Evolutionary conservation across 2,113 vertebrate species (phyloP).

Genomic region (Carassius auratus): DNA sequence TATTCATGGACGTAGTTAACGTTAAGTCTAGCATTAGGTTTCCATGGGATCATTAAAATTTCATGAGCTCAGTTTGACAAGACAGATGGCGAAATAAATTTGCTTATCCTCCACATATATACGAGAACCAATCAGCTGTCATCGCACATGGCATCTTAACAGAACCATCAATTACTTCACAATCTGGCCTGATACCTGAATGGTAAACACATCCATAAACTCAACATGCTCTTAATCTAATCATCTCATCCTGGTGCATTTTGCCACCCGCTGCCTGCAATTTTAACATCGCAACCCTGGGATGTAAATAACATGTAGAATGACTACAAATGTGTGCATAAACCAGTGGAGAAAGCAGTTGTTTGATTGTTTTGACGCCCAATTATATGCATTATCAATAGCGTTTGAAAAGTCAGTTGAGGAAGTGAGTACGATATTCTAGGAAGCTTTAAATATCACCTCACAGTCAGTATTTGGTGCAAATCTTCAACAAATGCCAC

Average conservation of each 20-base stretch:
- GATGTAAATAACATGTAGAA: too few species aligned
- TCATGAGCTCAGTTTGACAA: slow-evolving; percentile 1
- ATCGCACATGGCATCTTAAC: slow-evolving; percentile 47
- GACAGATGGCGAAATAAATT: slow-evolving; percentile 23
- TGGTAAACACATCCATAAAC: slow-evolving; percentile 29
- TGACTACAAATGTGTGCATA: not conserved
- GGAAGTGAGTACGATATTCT: not conserved
- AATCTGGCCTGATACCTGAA: slow-evolving; percentile 43
- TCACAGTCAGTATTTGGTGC: slow-evolving; percentile 50
- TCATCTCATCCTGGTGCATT: slow-evolving; percentile 38
- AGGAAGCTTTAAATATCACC: slow-evolving; percentile 38
- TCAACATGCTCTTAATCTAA: slow-evolving; percentile 10
- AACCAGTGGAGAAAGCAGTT: not conserved
- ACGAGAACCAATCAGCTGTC: slow-evolving; percentile 15
- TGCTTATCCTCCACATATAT: not conserved
- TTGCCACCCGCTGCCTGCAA: not conserved
- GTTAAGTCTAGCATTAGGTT: not conserved
- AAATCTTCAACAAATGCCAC: slow-evolving; percentile 68
- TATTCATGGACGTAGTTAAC: not conserved
- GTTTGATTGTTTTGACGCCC: not conserved
- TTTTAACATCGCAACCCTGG: not conserved
- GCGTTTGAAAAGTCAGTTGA: not conserved
- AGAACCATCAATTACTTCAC: slow-evolving; percentile 43
- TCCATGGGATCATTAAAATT: not conserved
- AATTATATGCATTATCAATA: not conserved